A percentile compares a stretch with the other conserved stretches of the same genome.
phyloP scores from a whole-genome alignment of 1,140 invertebrate genomes.

The Alviniconcha marisindica region DNA sequence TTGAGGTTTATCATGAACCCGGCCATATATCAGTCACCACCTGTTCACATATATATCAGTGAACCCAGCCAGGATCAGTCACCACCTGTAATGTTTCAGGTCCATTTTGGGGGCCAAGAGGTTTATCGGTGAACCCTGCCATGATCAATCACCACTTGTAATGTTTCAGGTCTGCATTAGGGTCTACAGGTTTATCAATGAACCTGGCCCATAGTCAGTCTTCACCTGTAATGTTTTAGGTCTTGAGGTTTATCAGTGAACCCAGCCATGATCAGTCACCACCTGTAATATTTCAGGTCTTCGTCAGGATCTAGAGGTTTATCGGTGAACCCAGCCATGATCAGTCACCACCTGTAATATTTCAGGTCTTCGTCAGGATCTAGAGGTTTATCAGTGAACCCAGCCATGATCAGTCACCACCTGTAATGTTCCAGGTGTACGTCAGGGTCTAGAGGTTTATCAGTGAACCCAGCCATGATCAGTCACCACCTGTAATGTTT shows the following conservation, averaged over 20 bases:
- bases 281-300: background rate
- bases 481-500: no score
- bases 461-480: no score
- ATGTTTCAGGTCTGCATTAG: background rate
- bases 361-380: background rate
- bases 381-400: conserved; percentile 40
- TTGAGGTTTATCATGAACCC: no score
- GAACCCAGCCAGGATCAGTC: conserved; percentile 47
- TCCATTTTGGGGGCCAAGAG: conserved; percentile 7
- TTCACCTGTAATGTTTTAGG: no score
- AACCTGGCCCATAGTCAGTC: no score
- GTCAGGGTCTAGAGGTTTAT: no score
- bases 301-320: conserved; percentile 16
- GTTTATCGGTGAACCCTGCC: conserved; percentile 43
- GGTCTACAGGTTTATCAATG: no score
- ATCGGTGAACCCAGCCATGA: conserved; percentile 45
- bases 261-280: no score
- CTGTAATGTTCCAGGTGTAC: no score
- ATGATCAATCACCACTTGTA: conserved; percentile 35
- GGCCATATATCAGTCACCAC: no score
- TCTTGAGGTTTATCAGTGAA: no score
- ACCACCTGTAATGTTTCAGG: conserved; percentile 36
- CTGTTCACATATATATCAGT: conserved; percentile 36
- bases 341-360: conserved; percentile 45
- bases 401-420: conserved; percentile 38